Evolutionary conservation across 2,113 vertebrate species (phyloP), one percentile per base, ranked within the genome.

Genomic region (Chloropsis hardwickii): DNA sequence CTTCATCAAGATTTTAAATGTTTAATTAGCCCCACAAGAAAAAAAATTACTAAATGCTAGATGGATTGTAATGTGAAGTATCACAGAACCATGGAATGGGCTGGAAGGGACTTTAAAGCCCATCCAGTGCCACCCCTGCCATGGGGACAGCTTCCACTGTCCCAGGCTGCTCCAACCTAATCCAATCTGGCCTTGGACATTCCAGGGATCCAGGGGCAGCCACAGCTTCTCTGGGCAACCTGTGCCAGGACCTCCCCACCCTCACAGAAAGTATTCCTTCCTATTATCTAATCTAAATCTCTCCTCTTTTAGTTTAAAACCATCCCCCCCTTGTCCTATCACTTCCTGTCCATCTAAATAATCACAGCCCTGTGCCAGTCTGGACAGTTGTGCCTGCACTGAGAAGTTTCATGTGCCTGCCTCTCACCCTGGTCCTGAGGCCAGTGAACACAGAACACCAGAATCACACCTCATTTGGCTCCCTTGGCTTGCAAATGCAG

Each of bases 161-260:
- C 47, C 25, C n/a, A 69, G 6, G 20, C 0, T 40, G 39, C 29
- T 67, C 69, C 61, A 45, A 67, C 5, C 28, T 19, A 0, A 0
- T 40, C 33, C 78, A 82, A 0, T 29, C 61, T 31, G 54, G 8
- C 9, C 29, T 27, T 35, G 40, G 47, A 13, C n/a, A 69, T 76
- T 3, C 40, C 61, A 67, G 37, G 37, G 33, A 58, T 51, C 14
- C 58, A 74, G 44, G 24, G 7, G 9, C 19, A 81, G 12, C 45
- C 69, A 51, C 51, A 81, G 27, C 39, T 81, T 1, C 45, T 25
- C 45, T 60, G 20, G 15, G 3, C 5, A 50, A 0, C 12, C 33
- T 73, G 27, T 58, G 33, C 77, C 33, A 33, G 7, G 12, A 28
- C 10, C 29, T 50, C 5, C 0, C 6, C 47, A 45, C 6, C 9